phyloP scores from a whole-genome alignment of 1,140 invertebrate species.

The Melanaphis sacchari region DNA sequence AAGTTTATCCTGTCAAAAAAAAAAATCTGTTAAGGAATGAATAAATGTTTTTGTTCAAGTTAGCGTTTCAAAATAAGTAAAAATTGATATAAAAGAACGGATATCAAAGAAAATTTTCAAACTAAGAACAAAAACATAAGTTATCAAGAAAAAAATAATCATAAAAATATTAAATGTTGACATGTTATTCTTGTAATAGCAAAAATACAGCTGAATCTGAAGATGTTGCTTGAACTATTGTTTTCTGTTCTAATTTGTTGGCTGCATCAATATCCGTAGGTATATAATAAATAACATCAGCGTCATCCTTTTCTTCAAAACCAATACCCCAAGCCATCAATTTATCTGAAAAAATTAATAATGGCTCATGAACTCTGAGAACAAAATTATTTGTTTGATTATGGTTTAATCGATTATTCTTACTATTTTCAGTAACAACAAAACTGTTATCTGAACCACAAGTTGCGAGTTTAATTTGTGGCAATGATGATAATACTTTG shows the following conservation, averaged over 20 bases:
- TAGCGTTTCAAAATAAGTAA: background rate
- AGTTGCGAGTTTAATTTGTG: conserved; percentile 43
- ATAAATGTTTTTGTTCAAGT: conserved; percentile 34
- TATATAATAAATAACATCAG: conserved; percentile 50
- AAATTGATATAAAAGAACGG: conserved; percentile 5
- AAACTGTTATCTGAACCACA: conserved; percentile 52
- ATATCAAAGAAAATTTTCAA: background rate
- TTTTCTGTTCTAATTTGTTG: conserved; percentile 42
- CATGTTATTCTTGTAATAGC: conserved; percentile 41
- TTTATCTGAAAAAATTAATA: conserved; percentile 44
- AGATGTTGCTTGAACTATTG: conserved; percentile 48
- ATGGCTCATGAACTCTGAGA: background rate
- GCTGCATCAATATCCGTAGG: conserved; percentile 46
- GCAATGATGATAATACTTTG: conserved; percentile 52
- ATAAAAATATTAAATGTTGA: background rate
- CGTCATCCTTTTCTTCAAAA: conserved; percentile 53
- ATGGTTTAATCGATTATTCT: background rate
- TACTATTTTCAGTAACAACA: conserved; percentile 53
- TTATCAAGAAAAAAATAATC: background rate
- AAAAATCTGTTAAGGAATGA: background rate
- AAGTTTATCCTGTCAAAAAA: conserved; percentile 13
- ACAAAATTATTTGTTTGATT: background rate
- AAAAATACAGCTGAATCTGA: conserved; percentile 50
- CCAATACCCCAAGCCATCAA: conserved; percentile 56
- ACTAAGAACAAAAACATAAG: background rate